phyloP scores from a whole-genome alignment of 2,888 invertebrate genomes.

The Magallana nippona region DNA sequence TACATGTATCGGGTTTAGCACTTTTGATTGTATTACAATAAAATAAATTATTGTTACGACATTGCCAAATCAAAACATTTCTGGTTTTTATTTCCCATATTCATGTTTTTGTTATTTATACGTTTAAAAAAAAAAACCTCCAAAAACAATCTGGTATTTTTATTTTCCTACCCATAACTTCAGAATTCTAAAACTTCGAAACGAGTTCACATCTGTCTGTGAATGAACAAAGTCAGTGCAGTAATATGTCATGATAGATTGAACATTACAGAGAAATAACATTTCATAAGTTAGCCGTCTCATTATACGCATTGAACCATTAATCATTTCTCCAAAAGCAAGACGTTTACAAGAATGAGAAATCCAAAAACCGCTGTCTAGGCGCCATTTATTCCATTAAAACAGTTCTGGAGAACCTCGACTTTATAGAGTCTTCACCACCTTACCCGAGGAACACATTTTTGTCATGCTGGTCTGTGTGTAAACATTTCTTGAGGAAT shows the following conservation, averaged over 20 bases:
- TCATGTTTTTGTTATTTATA: no score
- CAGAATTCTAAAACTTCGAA: slow-evolving; percentile 13
- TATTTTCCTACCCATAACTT: neutral
- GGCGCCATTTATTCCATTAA: slow-evolving; percentile 33
- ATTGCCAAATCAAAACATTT: no score
- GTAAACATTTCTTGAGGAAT: slow-evolving; percentile 23
- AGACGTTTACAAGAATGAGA: slow-evolving; percentile 33
- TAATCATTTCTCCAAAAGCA: slow-evolving; percentile 35
- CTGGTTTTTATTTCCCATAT: no score
- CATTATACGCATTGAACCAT: slow-evolving; percentile 25
- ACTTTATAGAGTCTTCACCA: slow-evolving; percentile 11
- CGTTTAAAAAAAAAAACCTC: no score
- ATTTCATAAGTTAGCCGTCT: slow-evolving; percentile 35
- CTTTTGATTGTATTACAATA: no score
- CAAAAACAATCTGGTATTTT: no score
- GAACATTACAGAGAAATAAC: slow-evolving; percentile 33
- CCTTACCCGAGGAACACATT: slow-evolving; percentile 32
- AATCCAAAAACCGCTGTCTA: slow-evolving; percentile 20
- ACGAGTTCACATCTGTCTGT: slow-evolving; percentile 4
- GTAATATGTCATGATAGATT: slow-evolving; percentile 32
- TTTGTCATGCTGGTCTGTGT: slow-evolving; percentile 23
- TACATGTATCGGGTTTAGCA: no score
- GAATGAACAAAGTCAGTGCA: slow-evolving; percentile 1
- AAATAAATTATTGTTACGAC: no score
- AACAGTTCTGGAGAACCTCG: slow-evolving; percentile 28